These are phyloP conservation scores for Andrena bucephala DNA, from an alignment of 2,888 invertebrate species.

Conservation along the genomic window DNA sequence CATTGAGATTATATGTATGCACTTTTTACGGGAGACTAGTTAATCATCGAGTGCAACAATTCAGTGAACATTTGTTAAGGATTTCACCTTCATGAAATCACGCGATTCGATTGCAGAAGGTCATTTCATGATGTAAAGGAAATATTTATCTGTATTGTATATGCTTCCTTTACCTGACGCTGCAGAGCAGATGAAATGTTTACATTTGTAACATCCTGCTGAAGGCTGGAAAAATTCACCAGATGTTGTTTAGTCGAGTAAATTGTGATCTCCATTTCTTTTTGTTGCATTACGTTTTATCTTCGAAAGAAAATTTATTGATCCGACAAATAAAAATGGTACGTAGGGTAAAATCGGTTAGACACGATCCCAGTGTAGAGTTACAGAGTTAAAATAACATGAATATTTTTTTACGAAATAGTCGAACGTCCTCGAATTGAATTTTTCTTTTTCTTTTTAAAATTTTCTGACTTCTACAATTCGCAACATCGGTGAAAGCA, in stretches of 20 bases:
- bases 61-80: neutral
- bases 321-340: too few relatives aligned
- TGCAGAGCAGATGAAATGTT: neutral
- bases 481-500: too few relatives aligned
- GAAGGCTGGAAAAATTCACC: neutral
- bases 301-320: too few relatives aligned
- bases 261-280: too few relatives aligned
- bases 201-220: neutral
- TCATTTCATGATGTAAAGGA: neutral
- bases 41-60: neutral
- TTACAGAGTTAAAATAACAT: too few relatives aligned
- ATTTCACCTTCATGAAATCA: neutral
- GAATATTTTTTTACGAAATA: too few relatives aligned
- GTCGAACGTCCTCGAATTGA: too few relatives aligned
- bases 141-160: neutral
- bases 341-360: too few relatives aligned
- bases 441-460: too few relatives aligned
- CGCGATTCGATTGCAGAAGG: neutral
- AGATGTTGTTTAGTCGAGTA: neutral
- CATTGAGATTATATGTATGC: conserved; percentile 16
- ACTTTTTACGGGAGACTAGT: neutral
- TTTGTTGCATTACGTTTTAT: too few relatives aligned
- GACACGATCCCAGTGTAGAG: too few relatives aligned
- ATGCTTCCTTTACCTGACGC: neutral
- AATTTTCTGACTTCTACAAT: too few relatives aligned